Evolutionary conservation across 2,113 vertebrate genomes (phyloP).

Genomic region (Coptodon bakossiorum): DNA sequence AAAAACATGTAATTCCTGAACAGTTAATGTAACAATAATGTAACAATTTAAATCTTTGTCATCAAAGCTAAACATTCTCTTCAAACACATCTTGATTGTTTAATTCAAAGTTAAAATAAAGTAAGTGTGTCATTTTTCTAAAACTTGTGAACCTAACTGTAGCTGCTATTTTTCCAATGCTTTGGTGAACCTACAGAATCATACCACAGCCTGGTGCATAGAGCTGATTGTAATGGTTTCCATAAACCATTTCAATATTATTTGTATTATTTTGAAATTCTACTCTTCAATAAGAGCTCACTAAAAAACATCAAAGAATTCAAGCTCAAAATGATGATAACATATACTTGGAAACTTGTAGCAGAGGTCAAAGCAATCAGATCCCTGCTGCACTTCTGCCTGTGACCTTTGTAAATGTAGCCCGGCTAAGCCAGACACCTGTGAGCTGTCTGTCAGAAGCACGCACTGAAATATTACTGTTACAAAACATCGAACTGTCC

Average conservation of each 20-base stretch:
- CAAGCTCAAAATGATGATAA: not conserved
- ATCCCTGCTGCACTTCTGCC: not conserved
- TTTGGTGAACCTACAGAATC: not conserved
- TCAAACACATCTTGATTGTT: not conserved
- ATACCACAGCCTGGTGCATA: not conserved
- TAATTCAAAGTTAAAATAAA: not conserved
- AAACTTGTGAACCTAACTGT: not conserved
- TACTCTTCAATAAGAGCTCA: not conserved
- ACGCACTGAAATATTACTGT: not conserved
- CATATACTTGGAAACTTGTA: not conserved
- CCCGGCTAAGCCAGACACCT: conserved; percentile 56
- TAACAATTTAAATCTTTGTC: not conserved
- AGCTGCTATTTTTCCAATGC: not conserved
- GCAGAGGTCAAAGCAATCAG: conserved; percentile 15
- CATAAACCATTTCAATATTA: not conserved
- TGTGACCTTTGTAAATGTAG: conserved; percentile 66
- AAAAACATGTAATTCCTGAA: not conserved
- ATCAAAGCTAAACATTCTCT: not conserved
- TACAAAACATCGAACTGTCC: not conserved
- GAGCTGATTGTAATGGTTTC: not conserved
- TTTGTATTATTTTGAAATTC: not conserved
- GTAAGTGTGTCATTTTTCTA: not conserved
- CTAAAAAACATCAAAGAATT: not conserved
- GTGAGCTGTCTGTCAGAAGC: conserved; percentile 56
- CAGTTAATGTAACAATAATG: not conserved